phyloP scores from a whole-genome alignment of 2,888 invertebrate species.

The Agelastica alni region DNA sequence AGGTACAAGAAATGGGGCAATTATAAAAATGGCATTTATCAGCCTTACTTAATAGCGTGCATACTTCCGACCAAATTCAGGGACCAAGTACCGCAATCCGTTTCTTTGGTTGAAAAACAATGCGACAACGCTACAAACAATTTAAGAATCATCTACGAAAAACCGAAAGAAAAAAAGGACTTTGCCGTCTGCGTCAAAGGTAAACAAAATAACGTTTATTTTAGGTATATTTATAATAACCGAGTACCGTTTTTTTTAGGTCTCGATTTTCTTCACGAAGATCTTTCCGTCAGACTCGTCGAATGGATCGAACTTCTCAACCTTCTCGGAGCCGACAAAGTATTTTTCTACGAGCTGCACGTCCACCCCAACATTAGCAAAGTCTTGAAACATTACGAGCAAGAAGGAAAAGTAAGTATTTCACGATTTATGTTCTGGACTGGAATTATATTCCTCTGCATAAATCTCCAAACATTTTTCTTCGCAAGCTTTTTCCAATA shows the following conservation, averaged over 20 bases:
- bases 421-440: too few relatives aligned
- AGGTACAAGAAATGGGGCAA: constrained; percentile 89
- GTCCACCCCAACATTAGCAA: constrained; percentile 92
- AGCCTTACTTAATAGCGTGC: constrained; percentile 89
- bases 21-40: constrained; percentile 87
- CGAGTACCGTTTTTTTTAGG: too few relatives aligned
- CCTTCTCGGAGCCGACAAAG: constrained; percentile 86
- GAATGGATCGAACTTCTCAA: constrained; percentile 93
- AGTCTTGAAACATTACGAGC: constrained; percentile 67
- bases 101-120: constrained; percentile 81
- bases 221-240: too few relatives aligned
- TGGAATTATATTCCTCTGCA: too few relatives aligned
- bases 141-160: constrained; percentile 79
- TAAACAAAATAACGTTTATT: not conserved
- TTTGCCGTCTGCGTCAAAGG: constrained; percentile 90
- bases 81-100: constrained; percentile 76
- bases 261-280: constrained; percentile 89
- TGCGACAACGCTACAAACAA: constrained; percentile 88
- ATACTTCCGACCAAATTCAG: constrained; percentile 78
- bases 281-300: constrained; percentile 83
- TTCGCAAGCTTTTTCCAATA: too few relatives aligned
- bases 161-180: constrained; percentile 71
- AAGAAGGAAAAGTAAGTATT: constrained; percentile 52
- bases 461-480: too few relatives aligned
- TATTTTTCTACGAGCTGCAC: constrained; percentile 87